phyloP scores from a whole-genome alignment of 1,140 invertebrate genomes.

The Papilio glaucus region DNA sequence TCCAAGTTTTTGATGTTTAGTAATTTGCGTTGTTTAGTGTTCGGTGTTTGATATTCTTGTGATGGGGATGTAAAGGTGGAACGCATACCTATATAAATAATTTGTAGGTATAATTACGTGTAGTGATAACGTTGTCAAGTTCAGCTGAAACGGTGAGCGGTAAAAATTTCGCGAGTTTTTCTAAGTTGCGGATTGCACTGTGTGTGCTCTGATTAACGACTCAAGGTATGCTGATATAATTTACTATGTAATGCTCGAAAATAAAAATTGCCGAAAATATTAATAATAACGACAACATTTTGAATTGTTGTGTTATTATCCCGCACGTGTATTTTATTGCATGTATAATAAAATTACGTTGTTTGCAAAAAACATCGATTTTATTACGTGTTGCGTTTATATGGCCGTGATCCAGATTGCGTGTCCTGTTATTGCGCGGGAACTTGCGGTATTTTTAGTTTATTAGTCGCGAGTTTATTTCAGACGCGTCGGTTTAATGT shows the following conservation, averaged over 20 bases:
- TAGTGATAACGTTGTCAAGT: constrained; percentile 80
- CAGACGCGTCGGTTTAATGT: constrained; percentile 54
- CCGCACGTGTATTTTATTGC: constrained; percentile 23
- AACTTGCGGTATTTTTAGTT: constrained; percentile 80
- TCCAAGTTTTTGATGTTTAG: constrained; percentile 12
- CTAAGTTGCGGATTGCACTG: constrained; percentile 69
- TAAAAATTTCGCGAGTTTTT: constrained; percentile 80
- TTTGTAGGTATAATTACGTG: constrained; percentile 42
- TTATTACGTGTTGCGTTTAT: constrained; percentile 60
- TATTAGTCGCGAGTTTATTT: constrained; percentile 66
- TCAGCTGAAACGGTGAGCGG: constrained; percentile 80
- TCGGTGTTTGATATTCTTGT: constrained; percentile 26
- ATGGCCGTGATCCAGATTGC: constrained; percentile 81
- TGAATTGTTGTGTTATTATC: constrained; percentile 9
- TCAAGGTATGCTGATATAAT: constrained; percentile 78
- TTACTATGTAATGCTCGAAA: constrained; percentile 44
- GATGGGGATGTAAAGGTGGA: constrained; percentile 30
- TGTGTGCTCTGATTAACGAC: constrained; percentile 75
- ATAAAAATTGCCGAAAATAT: constrained; percentile 18
- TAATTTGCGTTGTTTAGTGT: constrained; percentile 15
- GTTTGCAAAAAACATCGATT: constrained; percentile 44
- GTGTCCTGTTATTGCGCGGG: constrained; percentile 77
- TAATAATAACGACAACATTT: constrained; percentile 15
- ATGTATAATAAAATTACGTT: constrained; percentile 27
- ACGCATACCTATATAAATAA: constrained; percentile 16